Percentiles rank a stretch among this genome's conserved stretches.
These are phyloP conservation scores for Antedon mediterranea DNA, from an alignment of 53 echinoderm and acorn worm species.

Conservation along the genomic window DNA sequence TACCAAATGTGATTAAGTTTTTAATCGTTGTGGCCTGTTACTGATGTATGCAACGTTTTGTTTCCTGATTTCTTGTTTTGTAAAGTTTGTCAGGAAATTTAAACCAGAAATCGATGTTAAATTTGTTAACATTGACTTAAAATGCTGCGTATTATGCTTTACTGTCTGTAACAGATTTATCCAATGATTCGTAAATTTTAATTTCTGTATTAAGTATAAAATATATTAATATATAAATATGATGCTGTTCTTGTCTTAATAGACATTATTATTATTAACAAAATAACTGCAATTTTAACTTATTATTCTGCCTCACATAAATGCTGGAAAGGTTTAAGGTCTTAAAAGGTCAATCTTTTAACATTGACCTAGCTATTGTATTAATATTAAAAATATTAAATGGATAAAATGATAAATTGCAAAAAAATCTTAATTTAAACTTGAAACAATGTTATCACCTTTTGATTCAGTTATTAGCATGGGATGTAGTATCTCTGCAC, in stretches of 20 bases:
- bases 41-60: no score
- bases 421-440: neutral
- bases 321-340: neutral
- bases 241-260: neutral
- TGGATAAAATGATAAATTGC: neutral
- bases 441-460: neutral
- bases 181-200: no score
- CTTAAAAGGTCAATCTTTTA: neutral
- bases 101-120: neutral
- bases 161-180: neutral
- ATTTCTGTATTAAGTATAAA: no score
- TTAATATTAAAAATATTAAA: neutral
- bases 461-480: neutral
- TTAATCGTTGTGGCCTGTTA: neutral
- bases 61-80: neutral
- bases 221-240: neutral
- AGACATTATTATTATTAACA: neutral
- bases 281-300: neutral
- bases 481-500: no score
- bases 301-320: neutral
- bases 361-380: neutral
- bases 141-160: neutral
- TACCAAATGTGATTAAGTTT: neutral
- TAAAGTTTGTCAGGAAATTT: neutral
- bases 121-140: neutral